These are phyloP conservation scores for Tanytarsus gracilentus DNA, from an alignment of 2,888 invertebrate genomes.

Conservation along the genomic window DNA sequence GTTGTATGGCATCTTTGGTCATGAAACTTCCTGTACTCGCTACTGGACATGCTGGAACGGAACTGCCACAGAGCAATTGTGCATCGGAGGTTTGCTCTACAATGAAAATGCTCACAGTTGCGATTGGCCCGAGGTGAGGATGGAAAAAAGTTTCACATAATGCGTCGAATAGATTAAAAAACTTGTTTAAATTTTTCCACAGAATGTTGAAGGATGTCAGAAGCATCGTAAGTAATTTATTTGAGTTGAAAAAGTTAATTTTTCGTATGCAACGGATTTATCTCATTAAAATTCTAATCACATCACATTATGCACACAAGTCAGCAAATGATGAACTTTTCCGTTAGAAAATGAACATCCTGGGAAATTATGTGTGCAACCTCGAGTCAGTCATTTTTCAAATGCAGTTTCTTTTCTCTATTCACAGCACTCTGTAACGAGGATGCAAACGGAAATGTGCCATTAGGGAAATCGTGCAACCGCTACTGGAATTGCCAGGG, in stretches of 20 bases:
- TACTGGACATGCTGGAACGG: constrained; percentile 96
- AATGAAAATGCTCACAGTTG: constrained; percentile 85
- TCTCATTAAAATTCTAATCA: too few species aligned
- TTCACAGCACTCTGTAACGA: constrained; percentile 79
- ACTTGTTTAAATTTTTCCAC: neutral
- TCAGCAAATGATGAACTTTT: too few species aligned
- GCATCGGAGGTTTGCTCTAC: constrained; percentile 83
- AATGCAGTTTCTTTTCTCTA: neutral
- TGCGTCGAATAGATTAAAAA: neutral
- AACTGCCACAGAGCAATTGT: constrained; percentile 83
- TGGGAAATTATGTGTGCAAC: neutral
- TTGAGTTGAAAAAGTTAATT: too few species aligned
- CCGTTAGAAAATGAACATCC: too few species aligned
- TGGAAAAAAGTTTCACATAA: neutral
- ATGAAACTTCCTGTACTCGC: constrained; percentile 85
- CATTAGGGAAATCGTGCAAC: constrained; percentile 85
- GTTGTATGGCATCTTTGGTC: constrained; percentile 88
- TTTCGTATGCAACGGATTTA: too few species aligned
- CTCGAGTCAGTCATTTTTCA: neutral
- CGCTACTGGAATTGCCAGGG: constrained; percentile 92
- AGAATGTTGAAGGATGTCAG: constrained; percentile 82
- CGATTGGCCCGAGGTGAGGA: constrained; percentile 70
- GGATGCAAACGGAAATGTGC: constrained; percentile 83
- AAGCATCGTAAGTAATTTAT: constrained; percentile 86
- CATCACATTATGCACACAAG: too few species aligned